phyloP scores from a whole-genome alignment of 2,797 vertebrate genomes.

The Cossypha heuglini region DNA sequence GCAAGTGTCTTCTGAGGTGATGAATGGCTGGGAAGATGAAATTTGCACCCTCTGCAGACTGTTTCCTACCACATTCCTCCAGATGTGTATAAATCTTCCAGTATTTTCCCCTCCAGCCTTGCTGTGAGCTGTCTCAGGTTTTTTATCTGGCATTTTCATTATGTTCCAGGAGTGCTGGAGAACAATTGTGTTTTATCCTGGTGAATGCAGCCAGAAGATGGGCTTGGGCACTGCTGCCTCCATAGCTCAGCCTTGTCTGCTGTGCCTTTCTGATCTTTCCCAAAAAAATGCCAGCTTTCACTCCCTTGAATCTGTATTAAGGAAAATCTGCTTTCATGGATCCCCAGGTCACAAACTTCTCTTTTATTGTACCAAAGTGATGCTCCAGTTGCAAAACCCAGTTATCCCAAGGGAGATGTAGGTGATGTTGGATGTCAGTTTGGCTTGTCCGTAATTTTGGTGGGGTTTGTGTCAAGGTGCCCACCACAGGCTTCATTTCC shows the following conservation, averaged over 20 bases:
- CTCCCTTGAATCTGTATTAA: neutral
- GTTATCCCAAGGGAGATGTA: neutral
- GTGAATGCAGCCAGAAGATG: neutral
- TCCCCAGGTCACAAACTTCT: neutral
- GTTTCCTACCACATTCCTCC: neutral
- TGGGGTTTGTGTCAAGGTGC: neutral
- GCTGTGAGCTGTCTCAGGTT: constrained; percentile 9
- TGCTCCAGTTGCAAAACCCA: accelerated
- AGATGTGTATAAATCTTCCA: constrained; percentile 20
- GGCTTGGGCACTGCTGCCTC: neutral
- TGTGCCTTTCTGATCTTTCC: neutral
- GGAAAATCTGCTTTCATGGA: neutral
- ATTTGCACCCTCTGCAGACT: constrained; percentile 48
- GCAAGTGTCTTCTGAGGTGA: constrained; percentile 62
- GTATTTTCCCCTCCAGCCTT: neutral
- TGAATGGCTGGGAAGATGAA: constrained; percentile 52
- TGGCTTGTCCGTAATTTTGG: neutral
- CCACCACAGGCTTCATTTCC: accelerated
- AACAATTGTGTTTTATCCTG: neutral
- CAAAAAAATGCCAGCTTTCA: neutral
- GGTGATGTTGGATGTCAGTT: neutral
- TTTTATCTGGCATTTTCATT: constrained; percentile 9
- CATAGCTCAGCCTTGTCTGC: neutral
- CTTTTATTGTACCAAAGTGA: accelerated
- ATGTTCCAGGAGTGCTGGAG: neutral